Percentiles rank a stretch among this genome's conserved stretches.
Conservation (phyloP, 2,113 vertebrate species). For the Larimichthys polyactis region DNA sequence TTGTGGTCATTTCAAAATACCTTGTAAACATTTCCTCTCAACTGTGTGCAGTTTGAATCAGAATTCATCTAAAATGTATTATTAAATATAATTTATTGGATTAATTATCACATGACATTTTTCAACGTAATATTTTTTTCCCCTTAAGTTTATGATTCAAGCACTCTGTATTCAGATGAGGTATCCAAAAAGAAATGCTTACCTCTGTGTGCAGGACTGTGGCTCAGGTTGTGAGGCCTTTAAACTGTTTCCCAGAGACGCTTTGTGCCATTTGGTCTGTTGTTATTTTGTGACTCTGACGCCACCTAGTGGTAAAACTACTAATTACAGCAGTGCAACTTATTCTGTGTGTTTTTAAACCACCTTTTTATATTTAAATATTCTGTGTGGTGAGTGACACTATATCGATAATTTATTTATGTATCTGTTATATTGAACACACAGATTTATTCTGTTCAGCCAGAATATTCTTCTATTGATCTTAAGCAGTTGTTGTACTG, state of each 20-base stretch:
- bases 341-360: background rate
- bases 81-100: background rate
- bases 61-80: background rate
- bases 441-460: background rate
- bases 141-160: background rate
- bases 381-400: background rate
- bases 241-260: too few species aligned
- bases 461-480: background rate
- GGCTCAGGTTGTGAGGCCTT: conserved; percentile 26
- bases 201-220: background rate
- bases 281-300: conserved; percentile 13
- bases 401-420: background rate
- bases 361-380: background rate
- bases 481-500: background rate
- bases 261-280: background rate
- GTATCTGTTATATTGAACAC: background rate
- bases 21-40: background rate
- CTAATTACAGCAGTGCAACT: conserved; percentile 2
- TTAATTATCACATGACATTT: background rate
- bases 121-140: background rate
- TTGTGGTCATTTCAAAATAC: background rate
- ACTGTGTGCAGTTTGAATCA: background rate
- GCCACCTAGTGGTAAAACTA: conserved; percentile 30
- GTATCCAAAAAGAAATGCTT: background rate
- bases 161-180: background rate